Evolutionary conservation across 2,888 invertebrate genomes (phyloP).

Genomic region (Automeris io): DNA sequence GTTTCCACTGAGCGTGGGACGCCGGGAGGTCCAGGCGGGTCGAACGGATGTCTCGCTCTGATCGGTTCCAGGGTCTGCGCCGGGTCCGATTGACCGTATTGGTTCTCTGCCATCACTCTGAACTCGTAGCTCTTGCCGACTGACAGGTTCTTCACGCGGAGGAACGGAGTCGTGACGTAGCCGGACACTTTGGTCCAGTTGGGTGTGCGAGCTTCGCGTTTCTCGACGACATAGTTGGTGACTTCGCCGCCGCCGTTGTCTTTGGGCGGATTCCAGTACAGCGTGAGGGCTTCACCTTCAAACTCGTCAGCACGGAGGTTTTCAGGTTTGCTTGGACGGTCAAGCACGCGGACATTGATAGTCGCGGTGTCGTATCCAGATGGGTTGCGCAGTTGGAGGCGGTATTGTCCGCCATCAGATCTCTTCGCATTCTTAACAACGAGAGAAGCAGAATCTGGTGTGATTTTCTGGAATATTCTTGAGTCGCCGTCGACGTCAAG

Average conservation of each 20-base stretch:
- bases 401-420: constrained; percentile 93
- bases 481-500: constrained; percentile 87
- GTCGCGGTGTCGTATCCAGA: constrained; percentile 97
- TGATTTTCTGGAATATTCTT: constrained; percentile 88
- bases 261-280: constrained; percentile 97
- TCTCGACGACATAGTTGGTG: constrained; percentile 97
- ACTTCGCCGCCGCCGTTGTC: constrained; percentile 97
- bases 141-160: constrained; percentile 92
- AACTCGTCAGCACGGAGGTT: constrained; percentile 96
- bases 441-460: constrained; percentile 92
- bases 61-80: constrained; percentile 94
- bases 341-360: constrained; percentile 95
- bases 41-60: constrained; percentile 96
- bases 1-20: constrained; percentile 90
- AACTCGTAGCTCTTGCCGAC: constrained; percentile 97
- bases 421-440: constrained; percentile 95
- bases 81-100: constrained; percentile 97
- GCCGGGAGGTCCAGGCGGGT: constrained; percentile 94
- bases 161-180: constrained; percentile 93
- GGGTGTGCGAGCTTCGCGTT: constrained; percentile 88
- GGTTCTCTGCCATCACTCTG: constrained; percentile 98
- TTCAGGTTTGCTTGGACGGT: constrained; percentile 92
- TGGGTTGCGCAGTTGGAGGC: constrained; percentile 93
- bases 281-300: constrained; percentile 94
- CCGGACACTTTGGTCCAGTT: constrained; percentile 95